Evolutionary conservation across 1,140 invertebrate species (phyloP).

Genomic region (Cotesia vestalis): DNA sequence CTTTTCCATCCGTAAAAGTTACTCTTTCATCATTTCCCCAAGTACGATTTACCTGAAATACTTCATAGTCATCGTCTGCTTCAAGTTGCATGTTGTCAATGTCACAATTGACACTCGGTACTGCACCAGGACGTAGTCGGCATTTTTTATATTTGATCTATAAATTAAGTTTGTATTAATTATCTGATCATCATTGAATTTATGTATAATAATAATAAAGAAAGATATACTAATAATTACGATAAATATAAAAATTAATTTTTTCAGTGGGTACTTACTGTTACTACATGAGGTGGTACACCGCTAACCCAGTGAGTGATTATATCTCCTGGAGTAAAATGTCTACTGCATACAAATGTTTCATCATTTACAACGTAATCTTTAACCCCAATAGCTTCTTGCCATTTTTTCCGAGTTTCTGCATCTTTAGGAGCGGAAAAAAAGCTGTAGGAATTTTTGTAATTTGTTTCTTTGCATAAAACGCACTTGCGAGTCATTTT

Average conservation of each 20-base stretch:
- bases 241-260: slow-evolving; percentile 3
- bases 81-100: slow-evolving; percentile 22
- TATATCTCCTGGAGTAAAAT: slow-evolving; percentile 58
- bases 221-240: neutral
- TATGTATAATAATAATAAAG: no score
- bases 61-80: slow-evolving; percentile 30
- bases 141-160: slow-evolving; percentile 64
- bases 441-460: slow-evolving; percentile 59
- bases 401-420: slow-evolving; percentile 57
- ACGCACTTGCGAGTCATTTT: slow-evolving; percentile 60
- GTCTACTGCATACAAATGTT: slow-evolving; percentile 61
- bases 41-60: slow-evolving; percentile 33
- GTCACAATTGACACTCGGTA: slow-evolving; percentile 45
- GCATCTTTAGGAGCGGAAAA: slow-evolving; percentile 61
- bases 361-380: slow-evolving; percentile 57
- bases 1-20: slow-evolving; percentile 9
- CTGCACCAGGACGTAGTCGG: slow-evolving; percentile 55
- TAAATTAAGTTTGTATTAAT: no score
- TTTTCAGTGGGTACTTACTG: slow-evolving; percentile 46
- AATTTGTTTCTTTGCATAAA: slow-evolving; percentile 60
- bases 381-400: slow-evolving; percentile 54
- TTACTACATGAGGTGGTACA: slow-evolving; percentile 59
- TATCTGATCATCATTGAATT: no score
- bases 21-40: slow-evolving; percentile 11
- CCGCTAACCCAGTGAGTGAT: slow-evolving; percentile 62